These are phyloP conservation scores for Endotricha flammealis DNA, from an alignment of 2,888 invertebrate genomes.

Conservation along the genomic window DNA sequence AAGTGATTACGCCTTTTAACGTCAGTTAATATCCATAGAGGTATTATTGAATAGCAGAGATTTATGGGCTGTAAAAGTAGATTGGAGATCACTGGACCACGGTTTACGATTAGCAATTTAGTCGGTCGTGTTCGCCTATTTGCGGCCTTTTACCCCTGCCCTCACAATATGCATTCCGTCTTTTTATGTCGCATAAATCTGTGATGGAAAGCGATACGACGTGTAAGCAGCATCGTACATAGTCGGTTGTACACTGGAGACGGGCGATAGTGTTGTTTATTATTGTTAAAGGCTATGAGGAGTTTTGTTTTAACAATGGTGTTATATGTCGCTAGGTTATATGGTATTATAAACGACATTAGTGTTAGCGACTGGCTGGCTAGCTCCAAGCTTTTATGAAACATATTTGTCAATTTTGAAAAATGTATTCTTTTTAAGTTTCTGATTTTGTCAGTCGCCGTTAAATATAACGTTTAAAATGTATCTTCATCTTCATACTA, in stretches of 20 bases:
- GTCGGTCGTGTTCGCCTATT: slow-evolving; percentile 45
- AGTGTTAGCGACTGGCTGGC: no score
- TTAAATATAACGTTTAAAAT: no score
- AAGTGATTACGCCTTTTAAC: slow-evolving; percentile 33
- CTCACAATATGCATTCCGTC: slow-evolving; percentile 66
- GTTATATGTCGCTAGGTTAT: no score
- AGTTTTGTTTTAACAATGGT: no score
- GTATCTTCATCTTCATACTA: no score
- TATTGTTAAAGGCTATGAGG: no score
- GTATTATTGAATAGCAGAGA: slow-evolving; percentile 52
- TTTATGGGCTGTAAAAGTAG: slow-evolving; percentile 67
- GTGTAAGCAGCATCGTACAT: slow-evolving; percentile 7
- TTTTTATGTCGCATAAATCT: slow-evolving; percentile 69
- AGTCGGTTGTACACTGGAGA: not conserved
- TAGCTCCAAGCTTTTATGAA: no score
- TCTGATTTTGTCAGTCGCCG: no score
- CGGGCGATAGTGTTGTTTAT: not conserved
- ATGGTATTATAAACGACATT: no score
- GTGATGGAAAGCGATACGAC: slow-evolving; percentile 50
- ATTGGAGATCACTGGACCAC: slow-evolving; percentile 71
- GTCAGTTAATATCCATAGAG: slow-evolving; percentile 39
- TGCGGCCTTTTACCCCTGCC: slow-evolving; percentile 42
- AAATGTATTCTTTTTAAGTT: no score
- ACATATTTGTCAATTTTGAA: no score
- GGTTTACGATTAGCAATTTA: slow-evolving; percentile 73